phyloP scores from a whole-genome alignment of 2,113 vertebrate species.

The Salvelinus alpinus region DNA sequence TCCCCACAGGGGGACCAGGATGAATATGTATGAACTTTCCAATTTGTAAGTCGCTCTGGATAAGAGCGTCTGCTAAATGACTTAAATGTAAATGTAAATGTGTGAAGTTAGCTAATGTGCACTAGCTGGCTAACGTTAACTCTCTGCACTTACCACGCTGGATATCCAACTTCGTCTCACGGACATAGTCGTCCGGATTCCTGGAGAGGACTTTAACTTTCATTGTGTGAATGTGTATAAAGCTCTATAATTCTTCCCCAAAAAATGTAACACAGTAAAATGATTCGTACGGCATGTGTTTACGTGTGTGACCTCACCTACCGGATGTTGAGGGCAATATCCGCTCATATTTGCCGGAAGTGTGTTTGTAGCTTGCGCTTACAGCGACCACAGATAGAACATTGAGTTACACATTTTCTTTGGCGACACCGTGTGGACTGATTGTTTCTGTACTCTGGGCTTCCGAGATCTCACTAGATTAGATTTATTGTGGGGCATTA shows the following conservation, averaged over 20 bases:
- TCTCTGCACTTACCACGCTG: conserved; percentile 82
- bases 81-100: too few relatives aligned
- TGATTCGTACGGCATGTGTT: neutral
- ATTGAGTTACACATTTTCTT: neutral
- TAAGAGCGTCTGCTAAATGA: too few relatives aligned
- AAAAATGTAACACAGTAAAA: neutral
- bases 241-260: neutral
- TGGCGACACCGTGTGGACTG: neutral
- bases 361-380: neutral
- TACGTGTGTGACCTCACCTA: neutral
- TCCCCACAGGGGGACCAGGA: too few relatives aligned
- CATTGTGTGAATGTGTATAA: conserved; percentile 66
- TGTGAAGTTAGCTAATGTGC: neutral
- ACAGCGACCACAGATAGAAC: neutral
- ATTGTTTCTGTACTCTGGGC: neutral
- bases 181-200: conserved; percentile 90
- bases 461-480: neutral
- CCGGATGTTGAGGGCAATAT: neutral
- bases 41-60: too few relatives aligned
- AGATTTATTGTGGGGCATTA: neutral
- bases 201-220: conserved; percentile 90
- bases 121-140: neutral
- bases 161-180: conserved; percentile 90
- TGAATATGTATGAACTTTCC: too few relatives aligned
- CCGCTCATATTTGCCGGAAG: neutral